phyloP scores from a whole-genome alignment of 2,888 invertebrate genomes.

The Melolontha melolontha region DNA sequence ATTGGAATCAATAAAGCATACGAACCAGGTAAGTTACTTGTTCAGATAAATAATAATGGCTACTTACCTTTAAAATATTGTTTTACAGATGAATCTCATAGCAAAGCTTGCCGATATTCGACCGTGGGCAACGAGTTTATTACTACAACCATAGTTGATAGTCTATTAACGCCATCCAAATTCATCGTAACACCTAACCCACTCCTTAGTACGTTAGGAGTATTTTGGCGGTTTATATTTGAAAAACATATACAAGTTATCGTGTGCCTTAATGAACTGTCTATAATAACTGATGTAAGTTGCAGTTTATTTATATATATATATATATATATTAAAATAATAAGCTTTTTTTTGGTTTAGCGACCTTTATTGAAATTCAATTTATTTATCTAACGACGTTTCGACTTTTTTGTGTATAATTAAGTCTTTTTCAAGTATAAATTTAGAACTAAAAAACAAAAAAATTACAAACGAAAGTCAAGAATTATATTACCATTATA shows the following conservation, averaged over 20 bases:
- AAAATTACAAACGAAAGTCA: too few species aligned
- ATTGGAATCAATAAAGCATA: constrained; percentile 47
- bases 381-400: too few species aligned
- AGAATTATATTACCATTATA: too few species aligned
- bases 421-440: too few species aligned
- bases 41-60: constrained; percentile 57
- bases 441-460: background rate
- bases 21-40: constrained; percentile 57
- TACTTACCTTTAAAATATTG: background rate
- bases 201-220: constrained; percentile 62
- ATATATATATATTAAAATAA: too few species aligned
- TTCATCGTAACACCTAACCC: constrained; percentile 66
- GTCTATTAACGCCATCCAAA: constrained; percentile 58
- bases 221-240: constrained; percentile 66
- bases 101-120: constrained; percentile 61
- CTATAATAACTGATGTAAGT: constrained; percentile 59
- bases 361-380: too few species aligned
- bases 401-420: too few species aligned
- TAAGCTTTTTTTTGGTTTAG: too few species aligned
- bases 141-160: constrained; percentile 65
- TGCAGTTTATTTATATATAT: background rate
- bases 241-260: constrained; percentile 62
- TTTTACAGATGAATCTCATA: constrained; percentile 56
- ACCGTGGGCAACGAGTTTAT: constrained; percentile 62
- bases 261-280: constrained; percentile 62